Base-by-base conservation (phyloP, 2,797 vertebrate species). In the Merluccius polli region DNA sequence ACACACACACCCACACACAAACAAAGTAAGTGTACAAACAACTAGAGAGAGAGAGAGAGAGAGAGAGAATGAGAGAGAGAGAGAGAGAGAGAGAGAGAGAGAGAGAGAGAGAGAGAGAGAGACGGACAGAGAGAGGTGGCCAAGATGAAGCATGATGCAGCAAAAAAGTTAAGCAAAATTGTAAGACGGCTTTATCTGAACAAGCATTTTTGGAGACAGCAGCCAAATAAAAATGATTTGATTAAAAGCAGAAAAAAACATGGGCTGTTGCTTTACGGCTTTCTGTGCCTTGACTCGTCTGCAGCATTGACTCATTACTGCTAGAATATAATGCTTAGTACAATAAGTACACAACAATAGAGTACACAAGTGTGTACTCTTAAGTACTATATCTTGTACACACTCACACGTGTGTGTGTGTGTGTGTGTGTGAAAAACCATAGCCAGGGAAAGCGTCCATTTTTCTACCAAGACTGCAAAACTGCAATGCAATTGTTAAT, bases 1-100 rank as follows among this genome's bases (percentile, higher is more conserved):
- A 77, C 27, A 78, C 68, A 72, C 30, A 71, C n/a, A 65, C 31
- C 29, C 41, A 68, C 33, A 59, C 18, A 41, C 13, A 41, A 15
- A 41, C 38, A 41, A 13, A 38, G 38, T 3, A 35, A 35, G 33
- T 35, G 33, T 35, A 35, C 8, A 35, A 35, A 35, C 8, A 35
- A 35, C 33, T 35, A 35, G 33, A 35, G 33, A 3, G 33, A 35
- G 33, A 35, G 18, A 35, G 33, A 35, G 33, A 3, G 33, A 35
- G 33, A 3, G 33, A 3, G 33, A 35, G 33, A 3, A 8, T 35
- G 33, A 8, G 33, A 35, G 33, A 35, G 33, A 35, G 33, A 35
- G 33, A 35, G 33, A 35, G 8, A 35, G 33, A 3, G 8, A 35
- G 33, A 35, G 33, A 35, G 33, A 35, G 33, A 35, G 3, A 35